phyloP scores from a whole-genome alignment of 2,888 invertebrate genomes.

The Vannuccia rotundouncinata region DNA sequence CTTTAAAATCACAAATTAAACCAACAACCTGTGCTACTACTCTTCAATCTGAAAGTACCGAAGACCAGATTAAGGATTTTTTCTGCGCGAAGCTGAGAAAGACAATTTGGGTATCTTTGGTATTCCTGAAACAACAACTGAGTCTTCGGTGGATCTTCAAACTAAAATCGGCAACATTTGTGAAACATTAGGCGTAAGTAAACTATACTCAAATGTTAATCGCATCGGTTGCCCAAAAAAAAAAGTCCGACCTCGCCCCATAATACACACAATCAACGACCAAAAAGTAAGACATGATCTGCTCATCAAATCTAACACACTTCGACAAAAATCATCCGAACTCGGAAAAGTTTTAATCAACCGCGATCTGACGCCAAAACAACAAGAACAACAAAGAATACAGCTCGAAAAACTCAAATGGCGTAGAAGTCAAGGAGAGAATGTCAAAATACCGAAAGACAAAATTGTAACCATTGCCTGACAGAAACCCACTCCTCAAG shows the following conservation, averaged over 20 bases:
- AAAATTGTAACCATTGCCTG: not conserved
- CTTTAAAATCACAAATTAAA: conserved; percentile 23
- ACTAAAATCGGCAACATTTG: conserved; percentile 23
- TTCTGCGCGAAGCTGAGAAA: not conserved
- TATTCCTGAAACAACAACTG: conserved; percentile 1
- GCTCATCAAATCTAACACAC: not conserved
- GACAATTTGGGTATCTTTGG: conserved; percentile 4
- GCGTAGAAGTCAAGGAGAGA: conserved; percentile 15
- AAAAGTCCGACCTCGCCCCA: not conserved
- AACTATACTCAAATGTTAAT: conserved; percentile 23
- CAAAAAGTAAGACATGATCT: conserved; percentile 4
- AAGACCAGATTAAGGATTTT: not conserved
- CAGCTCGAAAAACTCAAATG: conserved; percentile 3
- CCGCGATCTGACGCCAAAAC: conserved; percentile 10
- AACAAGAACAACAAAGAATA: conserved; percentile 13
- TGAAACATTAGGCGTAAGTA: conserved; percentile 20
- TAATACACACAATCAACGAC: conserved; percentile 2
- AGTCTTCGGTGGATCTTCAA: not conserved
- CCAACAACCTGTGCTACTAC: conserved; percentile 21
- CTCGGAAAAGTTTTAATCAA: not conserved
- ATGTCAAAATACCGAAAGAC: conserved; percentile 23
- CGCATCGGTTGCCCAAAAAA: conserved; percentile 13
- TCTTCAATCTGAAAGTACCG: conserved; percentile 22
- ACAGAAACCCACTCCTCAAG: not conserved
- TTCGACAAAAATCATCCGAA: not conserved